Base-by-base conservation (phyloP, 2,113 vertebrate species). In the Anguilla japonica region DNA sequence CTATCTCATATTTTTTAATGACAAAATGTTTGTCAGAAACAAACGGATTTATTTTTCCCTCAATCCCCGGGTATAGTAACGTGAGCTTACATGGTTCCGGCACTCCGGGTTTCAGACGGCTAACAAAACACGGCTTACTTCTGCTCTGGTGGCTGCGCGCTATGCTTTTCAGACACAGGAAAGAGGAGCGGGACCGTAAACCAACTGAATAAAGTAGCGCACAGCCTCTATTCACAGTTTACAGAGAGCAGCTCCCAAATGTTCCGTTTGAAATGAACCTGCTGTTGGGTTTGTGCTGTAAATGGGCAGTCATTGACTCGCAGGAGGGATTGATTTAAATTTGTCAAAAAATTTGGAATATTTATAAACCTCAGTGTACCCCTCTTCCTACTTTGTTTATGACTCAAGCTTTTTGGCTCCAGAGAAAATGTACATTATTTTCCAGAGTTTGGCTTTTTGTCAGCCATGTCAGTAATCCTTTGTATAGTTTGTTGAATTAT, bases 61-160 rank as follows among this genome's bases (percentile, higher is more conserved):
- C 94, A 93, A 93, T 95, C 95, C 96, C 50, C 89, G 95, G 92
- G 94, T 92, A 95, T 95, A 96, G 96, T 94, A 53, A 94, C 95
- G 93, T 93, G 94, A 96, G 96, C 95, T 97, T 96, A 97, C 95
- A 92, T 85, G 90, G 96, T 97, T 97, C 97, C 96, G 96, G 96
- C 95, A 96, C 95, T 94, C 94, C 92, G 95, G 96, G 96, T 94
- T 96, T 97, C 96, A 97, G 96, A 97, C 96, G 89, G 93, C 96
- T 96, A 96, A 98, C 97, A 98, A 97, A 97, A 97, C 96, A 96
- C 94, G 89, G 96, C 95, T 97, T 97, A 97, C 95, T 97, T 98
- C 96, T 96, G 96, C 96, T 97, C 96, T 96, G 95, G 93, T 96
- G 95, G 93, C 84, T 88, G 88, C 91, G 94, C 94, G 96, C 95